Conservation (phyloP, 2,888 invertebrate species). For the Gymnocheta viridis region DNA sequence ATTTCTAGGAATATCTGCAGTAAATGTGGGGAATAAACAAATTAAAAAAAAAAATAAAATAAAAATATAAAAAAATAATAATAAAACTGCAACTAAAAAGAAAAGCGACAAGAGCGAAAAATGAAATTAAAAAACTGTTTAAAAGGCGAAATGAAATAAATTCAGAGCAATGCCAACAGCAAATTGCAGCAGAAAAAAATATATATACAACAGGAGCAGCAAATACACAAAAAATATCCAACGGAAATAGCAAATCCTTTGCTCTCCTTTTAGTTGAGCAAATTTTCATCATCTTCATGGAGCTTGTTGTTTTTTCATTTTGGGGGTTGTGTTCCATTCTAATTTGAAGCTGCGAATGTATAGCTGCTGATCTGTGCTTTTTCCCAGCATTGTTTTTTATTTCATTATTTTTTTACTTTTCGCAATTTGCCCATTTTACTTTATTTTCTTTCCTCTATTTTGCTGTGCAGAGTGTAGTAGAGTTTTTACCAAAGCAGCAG, state of each 20-base stretch:
- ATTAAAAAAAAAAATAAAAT: no score
- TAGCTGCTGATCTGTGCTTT: slow-evolving; percentile 19
- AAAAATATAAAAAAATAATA: no score
- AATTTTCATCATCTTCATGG: slow-evolving; percentile 22
- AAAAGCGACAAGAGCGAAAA: slow-evolving; percentile 11
- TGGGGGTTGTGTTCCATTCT: slow-evolving; percentile 53
- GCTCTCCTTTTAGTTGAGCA: slow-evolving; percentile 52
- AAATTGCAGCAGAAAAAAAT: slow-evolving; percentile 54
- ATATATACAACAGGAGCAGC: slow-evolving; percentile 40
- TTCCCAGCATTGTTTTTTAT: slow-evolving; percentile 37
- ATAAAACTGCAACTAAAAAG: slow-evolving; percentile 49
- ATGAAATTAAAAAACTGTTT: slow-evolving; percentile 45
- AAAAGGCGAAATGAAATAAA: slow-evolving; percentile 62
- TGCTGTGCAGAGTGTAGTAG: slow-evolving; percentile 9
- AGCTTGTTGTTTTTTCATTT: slow-evolving; percentile 40
- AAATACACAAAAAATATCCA: neutral
- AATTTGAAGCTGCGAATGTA: slow-evolving; percentile 64
- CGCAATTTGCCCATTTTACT: slow-evolving; percentile 49
- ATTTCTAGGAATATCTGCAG: slow-evolving; percentile 52
- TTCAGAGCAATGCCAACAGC: slow-evolving; percentile 67
- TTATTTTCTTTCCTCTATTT: slow-evolving; percentile 47
- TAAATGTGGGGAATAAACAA: slow-evolving; percentile 55
- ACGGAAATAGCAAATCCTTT: slow-evolving; percentile 62
- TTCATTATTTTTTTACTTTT: slow-evolving; percentile 29
- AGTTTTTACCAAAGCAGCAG: slow-evolving; percentile 68